Base-by-base conservation (phyloP, 1,140 invertebrate species). In the Conus ventricosus region DNA sequence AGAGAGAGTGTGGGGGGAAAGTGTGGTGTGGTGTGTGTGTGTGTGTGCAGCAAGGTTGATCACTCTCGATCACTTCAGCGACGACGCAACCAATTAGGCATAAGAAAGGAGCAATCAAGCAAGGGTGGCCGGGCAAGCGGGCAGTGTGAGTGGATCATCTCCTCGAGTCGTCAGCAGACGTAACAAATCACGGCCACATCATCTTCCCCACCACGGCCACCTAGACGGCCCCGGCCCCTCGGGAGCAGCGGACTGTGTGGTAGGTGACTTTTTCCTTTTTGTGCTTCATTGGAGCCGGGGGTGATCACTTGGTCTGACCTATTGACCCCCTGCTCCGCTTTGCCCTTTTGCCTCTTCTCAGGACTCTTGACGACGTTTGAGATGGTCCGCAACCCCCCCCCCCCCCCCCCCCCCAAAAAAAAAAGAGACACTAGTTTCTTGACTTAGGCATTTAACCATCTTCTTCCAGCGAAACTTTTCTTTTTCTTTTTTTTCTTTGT, bases 81-180 rank as follows among this genome's bases (percentile, higher is more conserved):
- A 51, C 76, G 76, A 81, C 80, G 80, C 80, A 81, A 81, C 39
- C 80, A 81, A 81, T 81, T 81, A 81, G 20, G 80, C 80, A 81
- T 53, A 81, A 81, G 80, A 23, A 54, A 81, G 51, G 51, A 54
- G 8, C 80, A 81, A 81, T 53, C 39, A 23, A 81, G 80, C 51
- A 54, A 54, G 15, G 8, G 8, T 39, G 39, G 23, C n/a, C 27
- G 54, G 20, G 23, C 23, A 54, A 54, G 15, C 53, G 17, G 80
- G 13, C 80, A 54, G 20, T 75, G 27, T 23, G 20, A 81, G 39
- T 81, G 13, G 80, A 81, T 81, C 80, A 54, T 81, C 80, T 81
- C 80, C 80, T 81, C 20, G 3, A 23, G 39, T 81, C 13, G 20
- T 51, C 51, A 53, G 39, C 39, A 81, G 80, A 81, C 80, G 80